Percentiles rank a stretch among this genome's conserved stretches.
Conservation (phyloP, 2,113 vertebrate genomes). For the Crotalus helleri region DNA sequence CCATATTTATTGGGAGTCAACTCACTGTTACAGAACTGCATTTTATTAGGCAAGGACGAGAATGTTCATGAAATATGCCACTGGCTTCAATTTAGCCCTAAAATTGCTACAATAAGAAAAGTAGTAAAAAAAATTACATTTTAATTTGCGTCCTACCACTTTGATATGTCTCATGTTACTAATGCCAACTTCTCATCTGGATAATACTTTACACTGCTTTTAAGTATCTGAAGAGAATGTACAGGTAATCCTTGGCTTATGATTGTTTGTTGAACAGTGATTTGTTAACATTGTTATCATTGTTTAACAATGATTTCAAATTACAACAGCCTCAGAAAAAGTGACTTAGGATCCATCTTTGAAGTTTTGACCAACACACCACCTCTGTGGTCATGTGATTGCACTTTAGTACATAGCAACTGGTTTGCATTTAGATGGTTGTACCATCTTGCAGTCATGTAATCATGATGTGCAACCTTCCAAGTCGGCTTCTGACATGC, state of each 20-base stretch:
- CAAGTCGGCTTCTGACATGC: not conserved
- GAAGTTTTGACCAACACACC: not conserved
- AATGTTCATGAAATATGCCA: not conserved
- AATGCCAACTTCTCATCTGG: not conserved
- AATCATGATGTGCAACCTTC: not conserved
- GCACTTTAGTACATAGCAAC: not conserved
- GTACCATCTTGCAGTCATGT: not conserved
- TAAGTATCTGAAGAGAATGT: not conserved
- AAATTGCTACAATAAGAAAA: not conserved
- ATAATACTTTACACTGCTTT: not conserved
- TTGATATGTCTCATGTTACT: not conserved
- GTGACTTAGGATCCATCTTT: not conserved
- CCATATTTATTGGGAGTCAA: not conserved
- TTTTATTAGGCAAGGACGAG: not conserved
- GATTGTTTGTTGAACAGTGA: not conserved
- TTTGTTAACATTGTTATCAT: too few species aligned
- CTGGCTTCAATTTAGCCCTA: not conserved
- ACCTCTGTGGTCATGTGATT: not conserved
- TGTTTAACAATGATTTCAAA: not conserved
- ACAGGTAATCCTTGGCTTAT: not conserved
- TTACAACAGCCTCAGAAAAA: not conserved
- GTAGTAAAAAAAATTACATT: not conserved
- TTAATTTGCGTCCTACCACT: not conserved
- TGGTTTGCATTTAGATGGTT: not conserved
- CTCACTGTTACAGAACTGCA: not conserved